Percentiles rank a stretch among this genome's conserved stretches.
Conservation (phyloP, 1,140 invertebrate species). For the Scaptomyza graminum region DNA sequence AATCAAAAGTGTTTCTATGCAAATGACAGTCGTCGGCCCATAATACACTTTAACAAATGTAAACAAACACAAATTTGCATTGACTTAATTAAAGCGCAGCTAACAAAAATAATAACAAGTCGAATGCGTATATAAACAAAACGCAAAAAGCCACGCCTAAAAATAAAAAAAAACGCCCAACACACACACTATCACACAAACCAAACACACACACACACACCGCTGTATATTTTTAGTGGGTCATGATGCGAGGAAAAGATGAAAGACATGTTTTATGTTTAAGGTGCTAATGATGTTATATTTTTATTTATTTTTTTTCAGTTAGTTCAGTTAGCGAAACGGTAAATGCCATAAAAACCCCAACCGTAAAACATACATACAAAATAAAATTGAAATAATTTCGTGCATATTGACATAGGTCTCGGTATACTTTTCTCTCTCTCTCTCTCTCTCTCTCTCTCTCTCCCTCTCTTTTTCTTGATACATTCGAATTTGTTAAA, state of each 20-base stretch:
- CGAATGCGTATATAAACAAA: constrained; percentile 25
- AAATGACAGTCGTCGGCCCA: constrained; percentile 52
- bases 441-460: background rate
- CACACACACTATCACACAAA: constrained; percentile 51
- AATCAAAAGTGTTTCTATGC: constrained; percentile 75
- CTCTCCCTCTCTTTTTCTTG: background rate
- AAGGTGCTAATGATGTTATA: constrained; percentile 65
- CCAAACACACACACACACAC: constrained; percentile 36
- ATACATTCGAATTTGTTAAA: constrained; percentile 49
- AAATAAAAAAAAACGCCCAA: background rate
- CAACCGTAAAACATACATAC: background rate
- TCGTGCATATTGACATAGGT: constrained; percentile 44
- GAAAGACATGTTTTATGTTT: constrained; percentile 41
- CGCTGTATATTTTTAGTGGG: constrained; percentile 62
- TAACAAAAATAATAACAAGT: constrained; percentile 28
- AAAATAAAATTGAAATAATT: background rate
- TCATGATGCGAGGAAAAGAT: constrained; percentile 55
- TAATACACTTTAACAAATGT: constrained; percentile 43
- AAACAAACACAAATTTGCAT: constrained; percentile 61
- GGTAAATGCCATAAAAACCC: constrained; percentile 48
- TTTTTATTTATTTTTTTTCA: constrained; percentile 18
- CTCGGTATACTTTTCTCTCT: constrained; percentile 8
- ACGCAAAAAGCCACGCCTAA: constrained; percentile 3
- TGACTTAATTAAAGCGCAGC: constrained; percentile 42
- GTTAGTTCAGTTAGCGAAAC: constrained; percentile 58